phyloP scores from a whole-genome alignment of 23 tunicate genomes.

The Botrylloides violaceus region DNA sequence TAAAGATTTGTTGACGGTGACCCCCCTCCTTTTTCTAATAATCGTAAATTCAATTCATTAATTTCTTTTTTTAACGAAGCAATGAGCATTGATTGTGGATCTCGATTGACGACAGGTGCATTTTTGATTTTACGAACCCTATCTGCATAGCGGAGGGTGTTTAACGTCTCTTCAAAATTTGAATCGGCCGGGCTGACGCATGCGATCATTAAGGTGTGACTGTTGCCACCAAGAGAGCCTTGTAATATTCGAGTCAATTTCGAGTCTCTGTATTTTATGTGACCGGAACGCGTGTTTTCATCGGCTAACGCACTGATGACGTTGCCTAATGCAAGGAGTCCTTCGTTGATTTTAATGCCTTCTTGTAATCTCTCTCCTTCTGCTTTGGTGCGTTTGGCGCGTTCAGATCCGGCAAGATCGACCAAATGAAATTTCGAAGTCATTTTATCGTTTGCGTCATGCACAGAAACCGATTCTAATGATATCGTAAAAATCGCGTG shows the following conservation, averaged over 20 bases:
- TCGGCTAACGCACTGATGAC: constrained; percentile 92
- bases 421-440: constrained; percentile 73
- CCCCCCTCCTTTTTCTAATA: constrained; percentile 16
- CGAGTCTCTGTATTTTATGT: constrained; percentile 87
- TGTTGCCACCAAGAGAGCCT: constrained; percentile 97
- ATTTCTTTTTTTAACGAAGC: constrained; percentile 70
- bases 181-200: constrained; percentile 80
- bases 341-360: constrained; percentile 85
- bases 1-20: constrained; percentile 20
- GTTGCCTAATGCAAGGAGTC: constrained; percentile 83
- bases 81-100: constrained; percentile 67
- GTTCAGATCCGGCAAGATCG: constrained; percentile 95
- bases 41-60: constrained; percentile 2
- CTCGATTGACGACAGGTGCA: constrained; percentile 83
- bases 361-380: constrained; percentile 91
- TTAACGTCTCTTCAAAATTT: constrained; percentile 66
- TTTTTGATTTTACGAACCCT: constrained; percentile 89
- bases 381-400: constrained; percentile 87
- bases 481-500: constrained; percentile 90
- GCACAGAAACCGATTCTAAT: constrained; percentile 27
- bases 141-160: constrained; percentile 91
- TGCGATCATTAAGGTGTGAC: constrained; percentile 85
- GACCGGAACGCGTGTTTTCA: constrained; percentile 38
- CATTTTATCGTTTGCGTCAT: constrained; percentile 46
- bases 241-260: constrained; percentile 84